phyloP scores from a whole-genome alignment of 2,888 invertebrate genomes.

The Rotaria macrura region DNA sequence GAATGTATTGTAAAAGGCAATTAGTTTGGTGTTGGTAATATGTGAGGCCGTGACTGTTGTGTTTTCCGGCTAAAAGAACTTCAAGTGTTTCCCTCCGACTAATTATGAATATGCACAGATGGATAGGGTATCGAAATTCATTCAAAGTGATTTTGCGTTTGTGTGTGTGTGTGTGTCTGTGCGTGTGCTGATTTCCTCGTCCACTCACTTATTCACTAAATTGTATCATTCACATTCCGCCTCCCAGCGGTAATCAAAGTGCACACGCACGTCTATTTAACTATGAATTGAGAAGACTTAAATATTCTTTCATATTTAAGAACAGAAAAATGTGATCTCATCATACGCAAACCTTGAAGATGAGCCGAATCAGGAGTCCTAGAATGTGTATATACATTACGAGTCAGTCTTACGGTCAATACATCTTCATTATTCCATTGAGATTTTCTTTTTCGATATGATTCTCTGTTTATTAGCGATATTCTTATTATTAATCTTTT shows the following conservation, averaged over 20 bases:
- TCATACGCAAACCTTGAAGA: background rate
- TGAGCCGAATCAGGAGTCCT: background rate
- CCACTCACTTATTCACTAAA: background rate
- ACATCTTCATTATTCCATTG: background rate
- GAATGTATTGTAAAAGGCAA: background rate
- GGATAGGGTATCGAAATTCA: conserved; percentile 12
- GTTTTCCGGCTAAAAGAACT: conserved; percentile 15
- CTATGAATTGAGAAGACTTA: background rate
- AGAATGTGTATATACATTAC: too few relatives aligned
- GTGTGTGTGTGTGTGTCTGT: background rate
- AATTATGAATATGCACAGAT: conserved; percentile 12
- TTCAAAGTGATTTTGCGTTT: background rate
- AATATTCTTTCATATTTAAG: background rate
- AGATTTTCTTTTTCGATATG: background rate
- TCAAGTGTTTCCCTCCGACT: background rate
- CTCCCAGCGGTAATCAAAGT: conserved; percentile 12
- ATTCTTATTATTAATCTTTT: background rate
- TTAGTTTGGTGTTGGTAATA: background rate
- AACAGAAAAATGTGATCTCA: background rate
- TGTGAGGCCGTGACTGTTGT: background rate
- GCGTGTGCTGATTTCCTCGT: background rate
- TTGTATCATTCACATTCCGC: background rate
- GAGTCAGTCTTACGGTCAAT: too few relatives aligned
- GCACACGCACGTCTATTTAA: background rate
- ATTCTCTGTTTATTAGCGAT: background rate